These are phyloP conservation scores for Coranthus polyacanthus DNA, from an alignment of 2,797 vertebrate species.

Conservation along the genomic window DNA sequence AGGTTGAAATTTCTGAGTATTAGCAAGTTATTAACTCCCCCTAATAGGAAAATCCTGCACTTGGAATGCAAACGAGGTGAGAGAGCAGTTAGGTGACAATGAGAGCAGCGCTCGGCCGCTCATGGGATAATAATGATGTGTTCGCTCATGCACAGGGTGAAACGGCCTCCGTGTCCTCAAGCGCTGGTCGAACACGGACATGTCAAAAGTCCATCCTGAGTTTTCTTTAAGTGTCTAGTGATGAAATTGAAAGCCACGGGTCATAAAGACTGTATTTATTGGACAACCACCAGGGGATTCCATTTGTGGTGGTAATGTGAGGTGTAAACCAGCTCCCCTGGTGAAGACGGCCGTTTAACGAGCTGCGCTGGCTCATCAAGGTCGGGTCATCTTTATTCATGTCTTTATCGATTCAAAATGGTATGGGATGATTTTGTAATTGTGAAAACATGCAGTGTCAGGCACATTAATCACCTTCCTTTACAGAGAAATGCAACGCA, in stretches of 20 bases:
- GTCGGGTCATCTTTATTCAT: slow-evolving; percentile 61
- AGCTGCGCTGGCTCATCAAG: slow-evolving; percentile 49
- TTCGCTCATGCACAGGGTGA: slow-evolving; percentile 56
- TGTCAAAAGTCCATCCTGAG: slow-evolving; percentile 55
- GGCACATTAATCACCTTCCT: slow-evolving; percentile 52
- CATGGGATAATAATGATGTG: slow-evolving; percentile 69
- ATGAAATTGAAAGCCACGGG: slow-evolving; percentile 46
- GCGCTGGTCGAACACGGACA: slow-evolving; percentile 22
- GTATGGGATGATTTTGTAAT: slow-evolving; percentile 57
- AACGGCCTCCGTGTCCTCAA: slow-evolving; percentile 46
- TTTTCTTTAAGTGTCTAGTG: slow-evolving; percentile 51
- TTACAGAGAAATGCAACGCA: slow-evolving; percentile 16
- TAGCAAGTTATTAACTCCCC: slow-evolving; percentile 81
- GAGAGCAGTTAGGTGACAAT: slow-evolving; percentile 63
- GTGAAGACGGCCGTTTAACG: slow-evolving; percentile 40
- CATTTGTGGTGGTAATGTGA: slow-evolving; percentile 13
- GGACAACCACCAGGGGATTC: slow-evolving; percentile 38
- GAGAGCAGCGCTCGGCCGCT: slow-evolving; percentile 56
- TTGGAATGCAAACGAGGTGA: slow-evolving; percentile 76
- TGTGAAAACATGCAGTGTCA: slow-evolving; percentile 54
- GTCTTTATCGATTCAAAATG: slow-evolving; percentile 60
- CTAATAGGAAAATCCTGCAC: slow-evolving; percentile 75
- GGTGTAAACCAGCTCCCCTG: neutral
- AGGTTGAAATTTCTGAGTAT: slow-evolving; percentile 73
- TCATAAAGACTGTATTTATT: slow-evolving; percentile 51